Evolutionary conservation across 2,888 invertebrate species (phyloP), one percentile per base, ranked within the genome.

Genomic region (Baronia brevicornis): DNA sequence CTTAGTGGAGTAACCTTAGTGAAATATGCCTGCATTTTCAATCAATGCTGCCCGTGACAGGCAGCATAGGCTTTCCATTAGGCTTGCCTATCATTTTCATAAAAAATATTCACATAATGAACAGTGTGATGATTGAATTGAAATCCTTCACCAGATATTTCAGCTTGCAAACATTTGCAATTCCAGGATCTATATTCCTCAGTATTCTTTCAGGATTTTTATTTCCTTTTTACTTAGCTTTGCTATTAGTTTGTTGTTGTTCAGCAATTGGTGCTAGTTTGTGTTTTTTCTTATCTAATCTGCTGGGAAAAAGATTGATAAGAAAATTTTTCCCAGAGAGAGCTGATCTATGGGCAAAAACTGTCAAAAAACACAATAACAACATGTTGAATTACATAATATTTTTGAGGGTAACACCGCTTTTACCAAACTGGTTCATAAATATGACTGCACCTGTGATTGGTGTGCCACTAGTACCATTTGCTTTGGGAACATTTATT

Each of bases 351-450:
- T 99, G 98, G 97, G 91, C 95, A 10, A 74, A 85, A 22, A 90
- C 93, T 67, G 96, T 98, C 36, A 82, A 89, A 21, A 92, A 92
- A 60, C 98, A 99, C 66, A 88, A 89, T 42, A 91, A 94, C 50
- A 92, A 97, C 69, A 84, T 99, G 44, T 87, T 99, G 38, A 96
- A 96, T 82, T 99, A 99, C 67, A 95, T 99, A 53, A 88, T 99
- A 60, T 99, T 99, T 73, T 86, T 99, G 48, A 89, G 99, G 48
- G 94, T 99, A 61, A 99, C 99, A 12, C 99, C 99, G 31, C 91
- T 99, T 63, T 85, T 99, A 54, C 99, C 99, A 4, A 99, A 99
- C 74, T 99, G 99, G 99, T 98, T 99, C 71, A 98, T 98, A 46
- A 98, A 98, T 78, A 88, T 99, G 62, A 91, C 95, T 0, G 95